These are phyloP conservation scores for Poliocrania exsul DNA, from an alignment of 2,797 vertebrate species.

Conservation along the genomic window DNA sequence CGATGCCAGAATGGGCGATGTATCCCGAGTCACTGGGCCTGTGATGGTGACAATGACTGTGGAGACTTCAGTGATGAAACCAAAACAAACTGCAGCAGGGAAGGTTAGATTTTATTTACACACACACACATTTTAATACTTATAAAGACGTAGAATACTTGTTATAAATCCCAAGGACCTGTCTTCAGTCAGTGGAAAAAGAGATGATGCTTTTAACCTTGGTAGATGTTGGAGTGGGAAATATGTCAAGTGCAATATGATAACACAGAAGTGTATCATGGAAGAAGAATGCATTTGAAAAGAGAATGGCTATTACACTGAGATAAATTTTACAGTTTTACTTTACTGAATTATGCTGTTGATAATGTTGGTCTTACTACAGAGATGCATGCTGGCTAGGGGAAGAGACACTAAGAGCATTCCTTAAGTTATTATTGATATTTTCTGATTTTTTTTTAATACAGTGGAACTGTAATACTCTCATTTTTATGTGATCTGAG, in stretches of 20 bases:
- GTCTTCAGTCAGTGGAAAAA: neutral
- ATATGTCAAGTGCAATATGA: neutral
- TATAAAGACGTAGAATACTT: neutral
- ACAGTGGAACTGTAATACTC: neutral
- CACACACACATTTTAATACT: accelerated
- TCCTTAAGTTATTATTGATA: neutral
- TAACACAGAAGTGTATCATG: neutral
- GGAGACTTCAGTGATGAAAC: conserved; percentile 94
- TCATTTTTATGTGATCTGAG: neutral
- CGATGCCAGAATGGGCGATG: conserved; percentile 90
- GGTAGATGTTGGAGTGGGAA: neutral
- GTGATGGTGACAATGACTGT: conserved; percentile 97
- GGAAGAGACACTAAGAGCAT: neutral
- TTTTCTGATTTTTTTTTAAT: neutral
- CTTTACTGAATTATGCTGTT: neutral
- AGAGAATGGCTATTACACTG: neutral
- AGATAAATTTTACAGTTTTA: neutral
- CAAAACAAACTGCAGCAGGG: conserved; percentile 84
- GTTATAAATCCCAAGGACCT: neutral
- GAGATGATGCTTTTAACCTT: neutral
- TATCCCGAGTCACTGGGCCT: conserved; percentile 92
- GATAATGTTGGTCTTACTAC: neutral
- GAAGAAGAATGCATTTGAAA: neutral
- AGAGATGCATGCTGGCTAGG: neutral
- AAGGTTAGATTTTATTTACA: conserved; percentile 73